These are phyloP conservation scores for Anticlea derivata DNA, from an alignment of 2,888 invertebrate species.

Conservation along the genomic window DNA sequence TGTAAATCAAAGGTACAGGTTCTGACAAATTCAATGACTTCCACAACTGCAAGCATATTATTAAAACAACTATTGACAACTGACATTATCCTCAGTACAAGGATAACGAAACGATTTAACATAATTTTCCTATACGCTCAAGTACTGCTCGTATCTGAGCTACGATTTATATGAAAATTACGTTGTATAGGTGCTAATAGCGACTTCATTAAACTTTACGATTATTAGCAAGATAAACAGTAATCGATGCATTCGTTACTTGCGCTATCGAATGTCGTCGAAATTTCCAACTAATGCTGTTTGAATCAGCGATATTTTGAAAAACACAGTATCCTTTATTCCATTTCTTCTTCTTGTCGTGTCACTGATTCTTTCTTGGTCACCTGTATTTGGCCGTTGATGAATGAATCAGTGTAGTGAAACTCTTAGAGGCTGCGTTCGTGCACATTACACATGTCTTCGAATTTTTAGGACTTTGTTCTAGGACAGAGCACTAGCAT, in stretches of 20 bases:
- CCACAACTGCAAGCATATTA: constrained; percentile 12
- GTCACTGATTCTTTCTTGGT: too few species aligned
- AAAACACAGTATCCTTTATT: too few species aligned
- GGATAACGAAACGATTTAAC: constrained; percentile 41
- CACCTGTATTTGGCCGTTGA: too few species aligned
- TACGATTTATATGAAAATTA: constrained; percentile 43
- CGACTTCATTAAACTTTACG: constrained; percentile 37
- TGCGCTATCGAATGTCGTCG: neutral
- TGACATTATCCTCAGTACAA: constrained; percentile 34
- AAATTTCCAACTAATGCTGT: too few species aligned
- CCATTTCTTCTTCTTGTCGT: too few species aligned
- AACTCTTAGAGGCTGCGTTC: too few species aligned
- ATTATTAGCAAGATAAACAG: constrained; percentile 20
- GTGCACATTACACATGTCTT: too few species aligned
- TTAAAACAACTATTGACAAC: constrained; percentile 31
- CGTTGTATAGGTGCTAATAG: constrained; percentile 34
- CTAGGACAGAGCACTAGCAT: too few species aligned
- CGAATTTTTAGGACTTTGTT: too few species aligned
- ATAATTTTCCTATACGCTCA: constrained; percentile 33
- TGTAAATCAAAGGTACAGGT: too few species aligned
- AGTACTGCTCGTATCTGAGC: constrained; percentile 10
- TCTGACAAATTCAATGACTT: constrained; percentile 6
- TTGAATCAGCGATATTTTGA: too few species aligned
- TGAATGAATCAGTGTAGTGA: too few species aligned
- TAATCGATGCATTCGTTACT: neutral